These are phyloP conservation scores for Hybognathus amarus DNA, from an alignment of 2,797 vertebrate genomes.

Conservation along the genomic window DNA sequence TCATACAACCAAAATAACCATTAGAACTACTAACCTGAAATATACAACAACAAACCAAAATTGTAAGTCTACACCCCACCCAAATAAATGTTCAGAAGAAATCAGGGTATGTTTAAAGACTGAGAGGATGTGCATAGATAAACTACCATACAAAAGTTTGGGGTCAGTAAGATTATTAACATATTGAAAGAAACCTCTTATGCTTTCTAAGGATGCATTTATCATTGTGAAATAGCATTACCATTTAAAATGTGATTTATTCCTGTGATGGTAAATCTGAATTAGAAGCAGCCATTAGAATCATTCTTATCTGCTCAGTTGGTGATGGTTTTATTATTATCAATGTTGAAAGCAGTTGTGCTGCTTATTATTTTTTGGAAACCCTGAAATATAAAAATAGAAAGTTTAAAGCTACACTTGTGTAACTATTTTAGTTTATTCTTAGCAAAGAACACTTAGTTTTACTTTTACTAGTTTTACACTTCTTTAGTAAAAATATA, in stretches of 20 bases:
- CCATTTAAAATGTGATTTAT: not conserved
- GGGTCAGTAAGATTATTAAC: not conserved
- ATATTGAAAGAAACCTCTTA: not conserved
- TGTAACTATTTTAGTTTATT: too few species aligned
- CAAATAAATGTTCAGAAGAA: not conserved
- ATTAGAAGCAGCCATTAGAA: not conserved
- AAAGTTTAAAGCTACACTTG: too few species aligned
- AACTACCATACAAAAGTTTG: not conserved
- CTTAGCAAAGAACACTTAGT: too few species aligned
- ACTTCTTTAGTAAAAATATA: too few species aligned
- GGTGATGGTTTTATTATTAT: not conserved
- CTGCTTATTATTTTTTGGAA: not conserved
- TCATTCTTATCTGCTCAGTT: not conserved
- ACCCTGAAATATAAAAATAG: too few species aligned
- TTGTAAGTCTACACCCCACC: not conserved
- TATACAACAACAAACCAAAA: not conserved
- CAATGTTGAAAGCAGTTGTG: not conserved
- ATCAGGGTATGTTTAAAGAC: not conserved
- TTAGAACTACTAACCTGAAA: not conserved
- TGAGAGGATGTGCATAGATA: not conserved
- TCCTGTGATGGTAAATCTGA: not conserved
- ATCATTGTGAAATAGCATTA: not conserved
- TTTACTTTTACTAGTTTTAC: too few species aligned
- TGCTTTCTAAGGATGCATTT: not conserved
- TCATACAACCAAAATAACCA: conserved; percentile 1